A percentile compares a stretch with the other conserved stretches of the same genome.
phyloP scores from a whole-genome alignment of 1,140 invertebrate genomes.

The Ostrea edulis region DNA sequence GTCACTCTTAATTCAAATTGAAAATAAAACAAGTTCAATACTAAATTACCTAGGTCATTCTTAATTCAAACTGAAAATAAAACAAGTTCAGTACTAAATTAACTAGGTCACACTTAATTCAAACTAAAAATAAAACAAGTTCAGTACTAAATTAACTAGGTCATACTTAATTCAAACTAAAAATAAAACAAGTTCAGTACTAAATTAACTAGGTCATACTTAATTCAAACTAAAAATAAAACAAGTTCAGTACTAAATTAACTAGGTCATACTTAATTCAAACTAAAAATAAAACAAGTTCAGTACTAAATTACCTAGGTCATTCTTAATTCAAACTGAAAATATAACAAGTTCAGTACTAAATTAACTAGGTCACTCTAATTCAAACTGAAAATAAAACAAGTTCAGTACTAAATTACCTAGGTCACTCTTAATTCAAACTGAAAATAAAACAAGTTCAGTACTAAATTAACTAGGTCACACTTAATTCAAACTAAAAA shows the following conservation, averaged over 20 bases:
- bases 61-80: constrained; percentile 36
- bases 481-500: background rate
- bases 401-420: background rate
- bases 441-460: constrained; percentile 54
- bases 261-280: background rate
- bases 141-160: background rate
- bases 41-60: too few relatives aligned
- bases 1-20: too few relatives aligned
- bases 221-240: constrained; percentile 42
- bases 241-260: constrained; percentile 35
- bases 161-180: background rate
- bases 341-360: constrained; percentile 47
- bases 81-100: constrained; percentile 46
- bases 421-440: background rate
- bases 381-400: constrained; percentile 47
- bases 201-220: background rate
- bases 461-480: background rate
- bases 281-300: constrained; percentile 54
- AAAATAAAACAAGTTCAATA: too few relatives aligned
- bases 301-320: background rate
- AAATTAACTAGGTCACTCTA: background rate
- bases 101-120: background rate
- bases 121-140: constrained; percentile 53
- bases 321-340: background rate
- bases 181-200: constrained; percentile 53